Base-by-base conservation (phyloP, 2,113 vertebrate species). In the Passer domesticus region DNA sequence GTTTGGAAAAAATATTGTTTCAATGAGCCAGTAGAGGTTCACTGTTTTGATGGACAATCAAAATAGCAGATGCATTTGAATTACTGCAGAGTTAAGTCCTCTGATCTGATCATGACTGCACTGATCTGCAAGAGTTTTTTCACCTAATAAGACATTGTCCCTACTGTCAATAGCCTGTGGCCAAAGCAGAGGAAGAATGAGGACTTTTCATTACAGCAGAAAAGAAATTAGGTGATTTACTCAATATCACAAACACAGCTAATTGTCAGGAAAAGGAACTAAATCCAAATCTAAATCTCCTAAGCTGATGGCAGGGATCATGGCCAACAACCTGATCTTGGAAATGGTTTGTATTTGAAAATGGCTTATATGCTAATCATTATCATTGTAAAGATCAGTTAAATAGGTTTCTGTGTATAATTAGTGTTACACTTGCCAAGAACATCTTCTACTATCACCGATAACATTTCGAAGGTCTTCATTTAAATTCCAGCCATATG, bases 401-500 rank as follows among this genome's bases (percentile, higher is more conserved):
- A 92, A 95, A 78, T 46, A 83, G 33, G 33, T 55, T 94, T 92
- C 35, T 94, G 50, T 83, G 44, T 64, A 41, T 84, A 95, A 95
- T 82, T 69, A 49, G 18, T 23, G 20, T 43, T 84, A 16, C 15
- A 28, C 44, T 94, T 79, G 53, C 66, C 87, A 95, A 84, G 70
- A 87, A 66, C 53, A 56, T 87, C 37, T 79, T 66, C 72, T 77
- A 0, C 55, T 75, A 84, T 72, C 87, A 53, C 52, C 81, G 87
- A 83, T 67, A 91, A 70, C 10, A 78, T 87, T 92, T 74, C 68
- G 21, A 93, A 94, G 28, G 41, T 82, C 80, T 17, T 94, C 0
- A 0, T 81, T 94, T 87, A 76, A 89, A 92, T 93, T 92, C 56
- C 58, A 84, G 27, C 43, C 89, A 73, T 91, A 82, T 91, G n/a